Evolutionary conservation across 2,888 invertebrate genomes (phyloP).

Genomic region (Clivina fossor): DNA sequence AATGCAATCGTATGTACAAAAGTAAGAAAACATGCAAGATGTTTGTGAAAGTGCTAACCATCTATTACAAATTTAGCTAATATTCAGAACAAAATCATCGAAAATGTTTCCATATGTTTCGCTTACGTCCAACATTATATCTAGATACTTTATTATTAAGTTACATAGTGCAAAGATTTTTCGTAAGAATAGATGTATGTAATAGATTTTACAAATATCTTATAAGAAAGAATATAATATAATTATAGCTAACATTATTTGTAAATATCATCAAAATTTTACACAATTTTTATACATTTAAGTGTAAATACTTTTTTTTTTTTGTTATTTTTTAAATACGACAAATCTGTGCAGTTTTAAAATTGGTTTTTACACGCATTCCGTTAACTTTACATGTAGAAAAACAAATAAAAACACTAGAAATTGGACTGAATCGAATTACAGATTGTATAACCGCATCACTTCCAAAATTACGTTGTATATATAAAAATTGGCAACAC

Average conservation of each 20-base stretch:
- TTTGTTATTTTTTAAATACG: constrained; percentile 25
- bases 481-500: no score
- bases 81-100: constrained; percentile 13
- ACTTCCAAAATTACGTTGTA: not conserved
- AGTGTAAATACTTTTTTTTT: constrained; percentile 26
- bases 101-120: not conserved
- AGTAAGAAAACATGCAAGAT: constrained; percentile 45
- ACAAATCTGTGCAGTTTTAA: constrained; percentile 9
- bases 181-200: not conserved
- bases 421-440: constrained; percentile 15
- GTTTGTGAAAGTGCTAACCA: constrained; percentile 27
- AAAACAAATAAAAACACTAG: constrained; percentile 3
- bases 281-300: constrained; percentile 28
- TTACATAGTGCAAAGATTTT: constrained; percentile 17
- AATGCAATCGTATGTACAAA: constrained; percentile 43
- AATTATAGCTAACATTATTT: constrained; percentile 20
- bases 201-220: constrained; percentile 22
- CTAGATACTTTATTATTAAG: not conserved
- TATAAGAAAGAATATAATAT: constrained; percentile 22
- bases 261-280: constrained; percentile 31
- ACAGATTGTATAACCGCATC: constrained; percentile 19
- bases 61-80: constrained; percentile 3
- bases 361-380: not conserved
- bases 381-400: no score
- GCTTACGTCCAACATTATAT: not conserved